Percentiles rank a stretch among this genome's conserved stretches.
phyloP scores from a whole-genome alignment of 2,113 vertebrate species.

The Myanophis thanlyinensis region DNA sequence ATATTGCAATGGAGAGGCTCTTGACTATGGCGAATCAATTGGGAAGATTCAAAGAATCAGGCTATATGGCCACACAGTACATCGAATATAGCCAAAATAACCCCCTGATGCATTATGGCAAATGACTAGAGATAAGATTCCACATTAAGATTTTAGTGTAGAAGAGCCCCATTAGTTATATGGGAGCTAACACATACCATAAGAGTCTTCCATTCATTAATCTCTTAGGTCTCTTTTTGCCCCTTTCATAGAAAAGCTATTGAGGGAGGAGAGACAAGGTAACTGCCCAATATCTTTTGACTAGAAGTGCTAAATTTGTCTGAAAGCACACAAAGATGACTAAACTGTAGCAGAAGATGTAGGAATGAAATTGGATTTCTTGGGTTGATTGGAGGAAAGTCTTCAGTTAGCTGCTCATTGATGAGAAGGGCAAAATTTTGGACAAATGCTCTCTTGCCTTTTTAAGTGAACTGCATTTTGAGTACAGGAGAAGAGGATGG shows the following conservation, averaged over 20 bases:
- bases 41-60: not conserved
- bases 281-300: not conserved
- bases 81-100: not conserved
- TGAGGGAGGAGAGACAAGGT: not conserved
- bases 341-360: not conserved
- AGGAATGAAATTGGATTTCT: not conserved
- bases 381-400: not conserved
- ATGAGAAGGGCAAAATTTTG: not conserved
- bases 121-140: not conserved
- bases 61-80: not conserved
- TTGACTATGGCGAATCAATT: not conserved
- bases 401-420: not conserved
- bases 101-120: not conserved
- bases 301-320: not conserved
- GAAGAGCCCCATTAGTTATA: not conserved
- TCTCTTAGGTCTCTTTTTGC: not conserved
- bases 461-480: not conserved
- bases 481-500: not conserved
- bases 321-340: not conserved
- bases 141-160: not conserved
- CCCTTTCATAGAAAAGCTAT: not conserved
- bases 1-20: not conserved
- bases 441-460: not conserved
- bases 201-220: not conserved
- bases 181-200: too few species aligned